Base-by-base conservation (phyloP, 2,888 invertebrate genomes). In the Caenorhabditis imperialis region DNA sequence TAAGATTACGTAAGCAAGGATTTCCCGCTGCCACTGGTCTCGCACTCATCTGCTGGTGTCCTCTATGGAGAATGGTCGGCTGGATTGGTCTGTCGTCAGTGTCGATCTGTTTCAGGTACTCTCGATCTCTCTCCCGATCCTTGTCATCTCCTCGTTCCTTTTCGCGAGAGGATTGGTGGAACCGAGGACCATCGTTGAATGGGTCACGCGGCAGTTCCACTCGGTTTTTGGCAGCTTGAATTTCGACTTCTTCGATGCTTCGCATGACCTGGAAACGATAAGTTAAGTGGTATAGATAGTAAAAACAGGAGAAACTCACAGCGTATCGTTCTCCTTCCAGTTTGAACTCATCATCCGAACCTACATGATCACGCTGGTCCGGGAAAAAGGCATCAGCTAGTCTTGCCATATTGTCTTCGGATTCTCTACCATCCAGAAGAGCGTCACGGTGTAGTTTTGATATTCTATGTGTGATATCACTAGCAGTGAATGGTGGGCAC, bases 181-280 rank as follows among this genome's bases (percentile, higher is more conserved):
- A 75, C 12, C 70, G 53, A 5, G 76, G 76, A 33, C 63, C 71
- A 33, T 71, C 76, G 14, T 58, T 72, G 45, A 80, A 80, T 1
- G 80, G 80, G 45, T 78, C 77, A 30, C 72, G 25, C 1, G 80
- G 80, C 3, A 67, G 48, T 48, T 67, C 76, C 33, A 48, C 50
- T 25, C 63, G 54, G 20, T 53, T 58, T 33, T 71, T 67, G 23
- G 76, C 55, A 2, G 71, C 71, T 57, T 72, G 63, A 35, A 76
- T 74, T 50, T 80, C 78, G 7, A 72, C 60, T 27, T 73, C 73
- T 51, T 82, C 82, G n/a, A 82, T 57, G 12, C 76, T 73, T 40
- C 75, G 63, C 82, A 82, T 81, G 3, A 76, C 72, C 81, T 81
- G 45, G 53, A 77, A 60, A 30, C 23, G 37, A 42, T n/a, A 8